A percentile compares a stretch with the other conserved stretches of the same genome.
phyloP scores from a whole-genome alignment of 1,140 invertebrate species.

The Drosophila orena region DNA sequence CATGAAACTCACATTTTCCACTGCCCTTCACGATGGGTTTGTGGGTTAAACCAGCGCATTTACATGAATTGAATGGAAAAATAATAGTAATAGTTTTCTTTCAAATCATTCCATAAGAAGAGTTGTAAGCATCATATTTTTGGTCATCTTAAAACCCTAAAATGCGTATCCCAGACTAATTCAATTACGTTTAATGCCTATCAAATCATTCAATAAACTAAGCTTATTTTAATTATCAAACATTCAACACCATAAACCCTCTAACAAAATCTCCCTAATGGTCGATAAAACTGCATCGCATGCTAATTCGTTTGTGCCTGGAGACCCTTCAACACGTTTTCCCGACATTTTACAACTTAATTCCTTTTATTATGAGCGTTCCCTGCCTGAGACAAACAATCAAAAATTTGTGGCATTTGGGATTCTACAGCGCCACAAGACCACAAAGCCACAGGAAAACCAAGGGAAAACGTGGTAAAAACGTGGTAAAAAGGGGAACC shows the following conservation, averaged over 20 bases:
- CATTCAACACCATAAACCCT: not conserved
- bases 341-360: conserved; percentile 74
- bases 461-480: conserved; percentile 20
- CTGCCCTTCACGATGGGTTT: conserved; percentile 18
- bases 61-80: not conserved
- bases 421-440: conserved; percentile 37
- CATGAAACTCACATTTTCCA: conserved; percentile 60
- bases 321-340: conserved; percentile 73
- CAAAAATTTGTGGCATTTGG: conserved; percentile 65
- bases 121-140: no score
- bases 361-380: conserved; percentile 58
- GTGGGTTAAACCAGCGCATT: not conserved
- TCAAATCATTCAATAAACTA: conserved; percentile 1
- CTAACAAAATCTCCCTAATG: conserved; percentile 39
- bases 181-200: conserved; percentile 1
- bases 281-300: conserved; percentile 49
- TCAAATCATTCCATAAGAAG: not conserved
- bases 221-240: not conserved
- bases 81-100: not conserved
- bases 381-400: conserved; percentile 59
- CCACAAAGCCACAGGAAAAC: conserved; percentile 32
- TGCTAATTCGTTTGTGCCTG: conserved; percentile 47
- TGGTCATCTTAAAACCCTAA: not conserved
- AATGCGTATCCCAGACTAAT: conserved; percentile 4
- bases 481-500: not conserved